These are phyloP conservation scores for Nomada ruficornis DNA, from an alignment of 2,888 invertebrate genomes.

Conservation along the genomic window DNA sequence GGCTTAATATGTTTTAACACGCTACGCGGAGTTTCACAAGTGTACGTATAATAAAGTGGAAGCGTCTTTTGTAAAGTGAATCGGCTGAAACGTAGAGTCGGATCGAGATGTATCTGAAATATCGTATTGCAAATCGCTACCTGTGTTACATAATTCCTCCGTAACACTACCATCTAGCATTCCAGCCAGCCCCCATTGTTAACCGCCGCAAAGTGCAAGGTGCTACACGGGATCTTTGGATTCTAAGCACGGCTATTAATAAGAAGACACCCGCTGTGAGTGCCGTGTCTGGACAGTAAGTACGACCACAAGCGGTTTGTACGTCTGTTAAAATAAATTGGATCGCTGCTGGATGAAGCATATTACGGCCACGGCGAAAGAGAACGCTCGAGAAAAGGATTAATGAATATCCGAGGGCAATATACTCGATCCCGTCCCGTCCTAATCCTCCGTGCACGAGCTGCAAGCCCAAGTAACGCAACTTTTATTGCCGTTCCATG, in stretches of 20 bases:
- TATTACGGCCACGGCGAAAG: slow-evolving; percentile 25
- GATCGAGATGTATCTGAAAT: neutral
- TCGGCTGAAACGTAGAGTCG: neutral
- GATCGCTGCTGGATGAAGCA: slow-evolving; percentile 34
- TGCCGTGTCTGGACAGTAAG: slow-evolving; percentile 5
- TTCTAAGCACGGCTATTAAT: slow-evolving; percentile 53
- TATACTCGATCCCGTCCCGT: neutral
- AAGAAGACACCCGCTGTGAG: slow-evolving; percentile 39
- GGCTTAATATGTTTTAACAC: too few relatives aligned
- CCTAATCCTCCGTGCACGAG: neutral
- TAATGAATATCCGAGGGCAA: slow-evolving; percentile 33
- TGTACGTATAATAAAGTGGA: neutral
- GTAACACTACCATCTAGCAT: slow-evolving; percentile 1
- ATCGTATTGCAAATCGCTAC: slow-evolving; percentile 19
- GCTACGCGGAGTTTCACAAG: neutral
- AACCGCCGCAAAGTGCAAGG: slow-evolving; percentile 38
- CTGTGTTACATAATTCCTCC: slow-evolving; percentile 7
- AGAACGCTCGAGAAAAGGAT: slow-evolving; percentile 31
- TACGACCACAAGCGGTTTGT: slow-evolving; percentile 22
- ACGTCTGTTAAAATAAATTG: slow-evolving; percentile 49
- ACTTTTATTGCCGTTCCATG: neutral
- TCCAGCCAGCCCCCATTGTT: slow-evolving; percentile 41
- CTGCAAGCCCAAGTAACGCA: neutral
- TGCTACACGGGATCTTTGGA: slow-evolving; percentile 32
- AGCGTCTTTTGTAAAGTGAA: neutral